These are phyloP conservation scores for Antechinus flavipes DNA, from an alignment of 2,113 vertebrate genomes.

Conservation along the genomic window DNA sequence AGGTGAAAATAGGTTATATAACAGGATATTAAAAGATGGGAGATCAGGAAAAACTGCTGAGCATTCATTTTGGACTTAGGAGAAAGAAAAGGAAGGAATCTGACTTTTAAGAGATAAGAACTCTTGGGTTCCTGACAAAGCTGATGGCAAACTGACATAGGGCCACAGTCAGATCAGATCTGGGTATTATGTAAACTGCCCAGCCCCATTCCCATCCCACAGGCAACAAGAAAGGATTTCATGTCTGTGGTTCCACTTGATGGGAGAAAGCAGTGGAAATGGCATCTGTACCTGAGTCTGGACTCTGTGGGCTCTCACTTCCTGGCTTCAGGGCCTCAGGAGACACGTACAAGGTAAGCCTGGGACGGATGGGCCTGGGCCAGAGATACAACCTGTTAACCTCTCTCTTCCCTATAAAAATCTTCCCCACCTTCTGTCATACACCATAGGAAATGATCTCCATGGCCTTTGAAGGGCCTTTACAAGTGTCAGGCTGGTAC, in stretches of 20 bases:
- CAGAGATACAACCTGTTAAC: neutral
- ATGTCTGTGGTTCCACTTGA: neutral
- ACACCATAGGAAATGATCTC: neutral
- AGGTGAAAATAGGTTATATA: neutral
- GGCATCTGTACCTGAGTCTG: constrained; percentile 56
- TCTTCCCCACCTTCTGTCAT: neutral
- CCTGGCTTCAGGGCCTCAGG: constrained; percentile 48
- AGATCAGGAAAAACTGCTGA: neutral
- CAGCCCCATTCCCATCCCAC: neutral
- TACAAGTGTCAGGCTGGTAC: neutral
- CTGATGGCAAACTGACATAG: neutral
- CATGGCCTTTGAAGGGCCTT: neutral
- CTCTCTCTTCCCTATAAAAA: neutral
- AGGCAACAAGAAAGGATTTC: neutral
- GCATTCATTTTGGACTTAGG: neutral
- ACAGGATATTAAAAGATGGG: neutral
- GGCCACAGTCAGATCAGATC: neutral
- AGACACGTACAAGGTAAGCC: constrained; percentile 71
- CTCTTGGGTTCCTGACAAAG: neutral
- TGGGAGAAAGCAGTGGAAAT: neutral
- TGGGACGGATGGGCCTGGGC: constrained; percentile 66
- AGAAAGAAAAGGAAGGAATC: neutral
- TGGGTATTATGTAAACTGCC: neutral
- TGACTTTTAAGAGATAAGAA: neutral
- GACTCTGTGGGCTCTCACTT: neutral